Percentiles rank a stretch among this genome's conserved stretches.
Evolutionary conservation across 2,797 vertebrate genomes (phyloP).

Genomic region (Otolemur crassicaudatus): DNA sequence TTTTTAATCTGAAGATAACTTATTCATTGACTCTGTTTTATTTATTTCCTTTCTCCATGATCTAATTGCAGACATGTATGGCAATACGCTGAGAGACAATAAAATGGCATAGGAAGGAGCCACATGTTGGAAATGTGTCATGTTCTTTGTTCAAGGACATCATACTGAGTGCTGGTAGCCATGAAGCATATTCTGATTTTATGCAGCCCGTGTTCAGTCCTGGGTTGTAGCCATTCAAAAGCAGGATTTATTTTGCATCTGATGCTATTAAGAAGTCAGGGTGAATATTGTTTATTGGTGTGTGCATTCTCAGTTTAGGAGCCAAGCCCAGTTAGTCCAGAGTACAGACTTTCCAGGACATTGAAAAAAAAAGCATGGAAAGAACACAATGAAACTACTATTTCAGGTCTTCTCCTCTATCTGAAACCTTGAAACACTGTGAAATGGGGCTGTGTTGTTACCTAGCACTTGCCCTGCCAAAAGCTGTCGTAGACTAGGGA

Average conservation of each 20-base stretch:
- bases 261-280: constrained; percentile 20
- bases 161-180: background rate
- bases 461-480: background rate
- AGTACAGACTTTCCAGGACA: background rate
- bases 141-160: background rate
- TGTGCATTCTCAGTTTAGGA: background rate
- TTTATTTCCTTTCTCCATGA: background rate
- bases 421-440: background rate
- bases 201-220: background rate
- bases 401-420: background rate
- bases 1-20: constrained; percentile 7
- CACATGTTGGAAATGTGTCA: background rate
- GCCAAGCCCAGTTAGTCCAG: background rate
- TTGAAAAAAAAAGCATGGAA: constrained; percentile 8
- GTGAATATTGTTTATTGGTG: background rate
- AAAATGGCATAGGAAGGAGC: background rate
- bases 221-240: background rate
- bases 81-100: background rate
- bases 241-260: constrained; percentile 41
- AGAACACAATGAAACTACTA: background rate
- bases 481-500: background rate
- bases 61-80: background rate
- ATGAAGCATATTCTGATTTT: background rate
- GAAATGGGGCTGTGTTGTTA: background rate
- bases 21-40: background rate